A percentile compares a stretch with the other conserved stretches of the same genome.
Conservation (phyloP, 2,888 invertebrate genomes). For the Scaptomyza caliginosa region DNA sequence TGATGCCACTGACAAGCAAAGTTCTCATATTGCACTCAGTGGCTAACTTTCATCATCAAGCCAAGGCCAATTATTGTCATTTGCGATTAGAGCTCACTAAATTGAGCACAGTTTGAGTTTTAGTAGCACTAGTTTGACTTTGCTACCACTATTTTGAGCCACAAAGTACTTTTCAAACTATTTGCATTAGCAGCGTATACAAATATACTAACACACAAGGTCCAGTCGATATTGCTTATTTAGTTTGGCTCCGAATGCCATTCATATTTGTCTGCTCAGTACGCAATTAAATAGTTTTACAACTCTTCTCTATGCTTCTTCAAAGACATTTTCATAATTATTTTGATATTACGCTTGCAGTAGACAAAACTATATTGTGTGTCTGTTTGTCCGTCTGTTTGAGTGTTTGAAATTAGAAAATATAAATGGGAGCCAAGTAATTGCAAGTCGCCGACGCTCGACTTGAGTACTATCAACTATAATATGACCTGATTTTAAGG, state of each 20-base stretch:
- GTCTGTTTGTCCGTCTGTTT: neutral
- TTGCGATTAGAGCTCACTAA: slow-evolving; percentile 11
- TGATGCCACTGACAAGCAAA: slow-evolving; percentile 21
- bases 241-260: neutral
- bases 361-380: neutral
- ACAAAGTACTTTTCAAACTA: slow-evolving; percentile 7
- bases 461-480: neutral
- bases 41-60: slow-evolving; percentile 14
- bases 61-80: slow-evolving; percentile 49
- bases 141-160: neutral
- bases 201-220: slow-evolving; percentile 1
- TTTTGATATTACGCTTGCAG: too few species aligned
- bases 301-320: too few species aligned
- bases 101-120: slow-evolving; percentile 3
- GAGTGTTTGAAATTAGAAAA: neutral
- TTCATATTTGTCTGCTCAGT: neutral
- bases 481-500: too few species aligned
- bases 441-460: neutral
- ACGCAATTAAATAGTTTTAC: neutral
- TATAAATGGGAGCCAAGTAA: neutral
- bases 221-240: neutral
- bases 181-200: neutral
- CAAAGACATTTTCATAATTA: too few species aligned
- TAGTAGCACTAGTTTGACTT: neutral
- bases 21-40: slow-evolving; percentile 30